Conservation (phyloP, 35 echinoderm and acorn worm species). For the Lytechinus variegatus region DNA sequence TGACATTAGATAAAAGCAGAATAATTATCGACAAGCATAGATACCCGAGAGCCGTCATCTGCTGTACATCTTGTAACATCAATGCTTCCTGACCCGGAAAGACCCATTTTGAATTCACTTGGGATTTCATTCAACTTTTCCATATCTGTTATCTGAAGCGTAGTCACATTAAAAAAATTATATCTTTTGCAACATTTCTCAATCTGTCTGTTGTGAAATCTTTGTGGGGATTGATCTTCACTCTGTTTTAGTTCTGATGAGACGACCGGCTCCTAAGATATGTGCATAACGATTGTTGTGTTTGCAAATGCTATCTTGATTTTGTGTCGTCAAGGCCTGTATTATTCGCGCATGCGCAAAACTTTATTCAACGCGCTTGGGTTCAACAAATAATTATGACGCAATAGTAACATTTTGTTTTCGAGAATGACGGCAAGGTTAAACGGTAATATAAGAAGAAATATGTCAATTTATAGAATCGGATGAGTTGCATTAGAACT, state of each 20-base stretch:
- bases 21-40: not conserved
- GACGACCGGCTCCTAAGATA: not conserved
- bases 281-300: not conserved
- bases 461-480: too few species aligned
- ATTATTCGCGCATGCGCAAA: not conserved
- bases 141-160: not conserved
- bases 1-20: too few species aligned
- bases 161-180: not conserved
- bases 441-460: too few species aligned
- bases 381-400: not conserved
- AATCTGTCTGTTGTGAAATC: not conserved
- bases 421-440: too few species aligned
- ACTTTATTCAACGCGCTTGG: not conserved
- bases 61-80: not conserved
- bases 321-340: not conserved
- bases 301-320: too few species aligned
- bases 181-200: not conserved
- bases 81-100: not conserved
- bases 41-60: constrained; percentile 37
- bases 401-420: not conserved
- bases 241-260: not conserved
- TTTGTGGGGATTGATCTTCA: not conserved
- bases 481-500: too few species aligned
- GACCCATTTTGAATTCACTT: not conserved
- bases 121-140: not conserved